phyloP scores from a whole-genome alignment of 2,797 vertebrate genomes.

The Rhinogobio ventralis region DNA sequence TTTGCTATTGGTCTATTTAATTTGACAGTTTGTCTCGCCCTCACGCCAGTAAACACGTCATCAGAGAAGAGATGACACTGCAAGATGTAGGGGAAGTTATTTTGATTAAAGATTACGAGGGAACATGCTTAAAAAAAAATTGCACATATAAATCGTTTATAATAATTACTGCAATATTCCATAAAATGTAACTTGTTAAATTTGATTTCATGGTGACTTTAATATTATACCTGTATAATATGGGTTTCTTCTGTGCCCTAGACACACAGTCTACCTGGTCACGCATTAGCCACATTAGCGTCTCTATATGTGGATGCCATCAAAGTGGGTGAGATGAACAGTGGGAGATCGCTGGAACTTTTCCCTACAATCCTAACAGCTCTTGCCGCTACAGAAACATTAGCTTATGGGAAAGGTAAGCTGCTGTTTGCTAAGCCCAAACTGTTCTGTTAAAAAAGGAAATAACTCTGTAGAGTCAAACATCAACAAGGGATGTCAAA shows the following conservation, averaged over 20 bases:
- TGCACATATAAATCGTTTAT: neutral
- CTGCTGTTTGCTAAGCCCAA: neutral
- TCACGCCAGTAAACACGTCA: neutral
- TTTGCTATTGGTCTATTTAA: neutral
- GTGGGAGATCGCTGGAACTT: constrained; percentile 93
- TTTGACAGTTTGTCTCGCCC: neutral
- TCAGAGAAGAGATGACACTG: neutral
- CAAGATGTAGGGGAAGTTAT: neutral
- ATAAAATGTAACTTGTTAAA: neutral
- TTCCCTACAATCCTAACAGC: constrained; percentile 90
- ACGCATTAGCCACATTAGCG: constrained; percentile 83
- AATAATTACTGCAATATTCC: neutral
- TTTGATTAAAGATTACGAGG: neutral
- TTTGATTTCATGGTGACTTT: neutral
- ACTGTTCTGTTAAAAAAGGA: neutral
- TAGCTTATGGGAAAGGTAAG: constrained; percentile 90
- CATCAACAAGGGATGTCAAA: neutral
- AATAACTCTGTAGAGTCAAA: neutral
- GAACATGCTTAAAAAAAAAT: neutral
- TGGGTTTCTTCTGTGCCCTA: constrained; percentile 60
- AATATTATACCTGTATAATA: neutral
- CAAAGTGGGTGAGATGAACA: constrained; percentile 83
- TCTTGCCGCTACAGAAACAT: constrained; percentile 82
- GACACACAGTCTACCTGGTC: constrained; percentile 85
- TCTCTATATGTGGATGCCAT: constrained; percentile 87